Evolutionary conservation across 2,113 vertebrate species (phyloP).

Genomic region (Etia nguti): DNA sequence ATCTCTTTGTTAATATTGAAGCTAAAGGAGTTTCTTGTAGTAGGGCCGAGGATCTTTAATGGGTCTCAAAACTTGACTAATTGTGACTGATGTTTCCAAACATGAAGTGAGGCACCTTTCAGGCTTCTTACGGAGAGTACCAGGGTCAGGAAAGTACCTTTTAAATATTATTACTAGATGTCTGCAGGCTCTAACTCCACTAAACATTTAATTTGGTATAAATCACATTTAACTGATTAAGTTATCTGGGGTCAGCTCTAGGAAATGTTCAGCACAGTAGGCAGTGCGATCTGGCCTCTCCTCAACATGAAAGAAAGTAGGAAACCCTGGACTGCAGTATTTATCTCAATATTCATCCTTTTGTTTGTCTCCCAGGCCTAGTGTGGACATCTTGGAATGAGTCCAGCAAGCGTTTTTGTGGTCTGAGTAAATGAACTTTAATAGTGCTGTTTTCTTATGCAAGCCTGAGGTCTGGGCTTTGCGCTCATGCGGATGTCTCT

Average conservation of each 20-base stretch:
- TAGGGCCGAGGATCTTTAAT: background rate
- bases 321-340: background rate
- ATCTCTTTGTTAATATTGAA: background rate
- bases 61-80: background rate
- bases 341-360: background rate
- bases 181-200: background rate
- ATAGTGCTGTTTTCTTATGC: constrained; percentile 30
- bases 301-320: background rate
- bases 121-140: background rate
- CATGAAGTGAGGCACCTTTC: background rate
- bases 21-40: background rate
- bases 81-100: background rate
- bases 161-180: background rate
- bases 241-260: background rate
- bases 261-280: background rate
- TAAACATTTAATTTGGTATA: background rate
- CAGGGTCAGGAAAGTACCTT: background rate
- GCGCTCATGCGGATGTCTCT: constrained; percentile 42
- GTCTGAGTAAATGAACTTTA: constrained; percentile 17
- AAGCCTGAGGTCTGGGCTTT: constrained; percentile 29
- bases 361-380: background rate
- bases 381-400: background rate
- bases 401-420: background rate
- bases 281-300: background rate
- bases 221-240: background rate